phyloP scores from a whole-genome alignment of 1,140 invertebrate genomes.

The Andricus grossulariae region DNA sequence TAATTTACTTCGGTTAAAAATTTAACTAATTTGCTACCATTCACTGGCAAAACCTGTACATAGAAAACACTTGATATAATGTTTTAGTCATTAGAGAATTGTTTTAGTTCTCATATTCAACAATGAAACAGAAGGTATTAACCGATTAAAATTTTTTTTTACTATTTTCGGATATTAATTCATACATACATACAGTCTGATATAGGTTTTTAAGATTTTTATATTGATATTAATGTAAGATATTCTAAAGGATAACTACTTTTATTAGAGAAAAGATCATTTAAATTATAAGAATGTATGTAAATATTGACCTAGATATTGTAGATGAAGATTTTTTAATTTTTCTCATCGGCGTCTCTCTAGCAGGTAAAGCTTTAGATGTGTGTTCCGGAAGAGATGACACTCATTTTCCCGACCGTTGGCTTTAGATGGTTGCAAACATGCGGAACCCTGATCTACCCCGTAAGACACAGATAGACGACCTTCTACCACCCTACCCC shows the following conservation, averaged over 20 bases:
- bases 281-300: not conserved
- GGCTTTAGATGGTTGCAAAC: slow-evolving; percentile 61
- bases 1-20: too few species aligned
- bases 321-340: slow-evolving; percentile 21
- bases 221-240: not conserved
- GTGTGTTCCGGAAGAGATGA: slow-evolving; percentile 70
- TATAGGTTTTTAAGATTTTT: too few species aligned
- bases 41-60: too few species aligned
- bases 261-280: not conserved
- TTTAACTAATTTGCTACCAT: too few species aligned
- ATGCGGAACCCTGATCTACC: slow-evolving; percentile 36
- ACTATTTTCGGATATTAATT: too few species aligned
- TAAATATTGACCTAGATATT: not conserved
- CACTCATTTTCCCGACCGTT: slow-evolving; percentile 72
- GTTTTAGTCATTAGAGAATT: too few species aligned
- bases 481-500: slow-evolving; percentile 30
- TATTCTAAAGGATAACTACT: not conserved
- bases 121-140: too few species aligned
- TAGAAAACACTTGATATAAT: too few species aligned
- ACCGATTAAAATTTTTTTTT: too few species aligned
- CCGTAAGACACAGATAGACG: slow-evolving; percentile 33
- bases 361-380: slow-evolving; percentile 53
- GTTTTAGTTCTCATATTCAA: too few species aligned
- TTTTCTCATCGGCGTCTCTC: slow-evolving; percentile 44
- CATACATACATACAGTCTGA: too few species aligned